Conservation (phyloP, 2,113 vertebrate species). For the Tiliqua scincoides region DNA sequence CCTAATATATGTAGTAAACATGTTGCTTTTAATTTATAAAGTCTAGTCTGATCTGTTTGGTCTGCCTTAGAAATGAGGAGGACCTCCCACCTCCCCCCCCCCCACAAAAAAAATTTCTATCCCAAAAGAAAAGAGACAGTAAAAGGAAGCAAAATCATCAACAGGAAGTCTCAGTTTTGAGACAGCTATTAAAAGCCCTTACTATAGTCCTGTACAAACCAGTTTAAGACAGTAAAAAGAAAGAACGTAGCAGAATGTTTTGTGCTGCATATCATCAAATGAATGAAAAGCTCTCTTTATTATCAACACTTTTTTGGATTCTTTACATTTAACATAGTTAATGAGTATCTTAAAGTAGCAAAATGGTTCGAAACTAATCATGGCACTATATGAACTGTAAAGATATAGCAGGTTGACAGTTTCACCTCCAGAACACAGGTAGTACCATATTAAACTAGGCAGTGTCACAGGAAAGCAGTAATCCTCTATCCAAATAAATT, state of each 20-base stretch:
- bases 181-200: neutral
- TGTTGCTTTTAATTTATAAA: neutral
- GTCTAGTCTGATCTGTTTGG: too few relatives aligned
- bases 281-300: neutral
- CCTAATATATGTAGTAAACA: neutral
- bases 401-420: neutral
- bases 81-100: neutral
- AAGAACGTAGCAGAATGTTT: neutral
- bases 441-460: neutral
- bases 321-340: neutral
- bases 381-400: neutral
- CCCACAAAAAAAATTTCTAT: neutral
- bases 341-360: neutral
- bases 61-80: neutral
- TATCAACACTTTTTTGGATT: neutral
- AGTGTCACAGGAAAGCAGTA: neutral
- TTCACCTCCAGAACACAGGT: neutral
- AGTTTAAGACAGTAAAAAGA: too few relatives aligned
- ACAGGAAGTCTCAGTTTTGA: fast-evolving
- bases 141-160: fast-evolving
- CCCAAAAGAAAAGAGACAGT: fast-evolving
- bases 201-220: neutral
- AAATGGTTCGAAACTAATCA: neutral
- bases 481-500: neutral
- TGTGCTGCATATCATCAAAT: neutral